Evolutionary conservation across 2,113 vertebrate genomes (phyloP).

Genomic region (Haplochromis burtoni): DNA sequence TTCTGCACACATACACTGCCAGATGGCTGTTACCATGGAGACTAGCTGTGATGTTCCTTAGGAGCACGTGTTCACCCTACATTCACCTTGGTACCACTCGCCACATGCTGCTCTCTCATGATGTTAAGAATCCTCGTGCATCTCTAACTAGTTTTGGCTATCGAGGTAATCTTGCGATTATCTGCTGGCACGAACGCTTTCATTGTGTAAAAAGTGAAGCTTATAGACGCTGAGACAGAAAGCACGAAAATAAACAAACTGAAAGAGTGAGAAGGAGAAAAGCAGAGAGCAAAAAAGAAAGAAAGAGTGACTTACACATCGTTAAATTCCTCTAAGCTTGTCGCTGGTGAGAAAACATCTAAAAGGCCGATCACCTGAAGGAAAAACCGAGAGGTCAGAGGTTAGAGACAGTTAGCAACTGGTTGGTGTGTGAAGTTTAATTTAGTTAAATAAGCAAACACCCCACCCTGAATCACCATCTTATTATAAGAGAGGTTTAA

Average conservation of each 20-base stretch:
- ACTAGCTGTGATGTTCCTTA: constrained; percentile 35
- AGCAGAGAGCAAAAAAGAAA: not conserved
- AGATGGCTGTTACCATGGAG: constrained; percentile 65
- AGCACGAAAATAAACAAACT: not conserved
- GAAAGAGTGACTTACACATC: constrained; percentile 88
- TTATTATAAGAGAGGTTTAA: not conserved
- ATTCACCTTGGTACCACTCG: constrained; percentile 20
- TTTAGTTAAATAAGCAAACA: not conserved
- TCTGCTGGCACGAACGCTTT: not conserved
- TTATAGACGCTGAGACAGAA: not conserved
- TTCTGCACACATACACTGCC: not conserved
- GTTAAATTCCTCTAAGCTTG: constrained; percentile 88
- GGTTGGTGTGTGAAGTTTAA: not conserved
- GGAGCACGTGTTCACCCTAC: constrained; percentile 18
- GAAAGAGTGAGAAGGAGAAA: not conserved
- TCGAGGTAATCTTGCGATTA: not conserved
- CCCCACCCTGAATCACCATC: not conserved
- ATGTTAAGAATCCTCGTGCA: not conserved
- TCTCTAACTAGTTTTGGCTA: not conserved
- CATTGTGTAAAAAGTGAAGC: not conserved
- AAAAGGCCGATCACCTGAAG: constrained; percentile 90
- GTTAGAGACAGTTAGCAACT: not conserved
- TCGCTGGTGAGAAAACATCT: constrained; percentile 92
- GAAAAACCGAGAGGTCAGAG: not conserved
- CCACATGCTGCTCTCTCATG: not conserved